These are phyloP conservation scores for Halictus ligatus DNA, from an alignment of 2,888 invertebrate species.

Conservation along the genomic window DNA sequence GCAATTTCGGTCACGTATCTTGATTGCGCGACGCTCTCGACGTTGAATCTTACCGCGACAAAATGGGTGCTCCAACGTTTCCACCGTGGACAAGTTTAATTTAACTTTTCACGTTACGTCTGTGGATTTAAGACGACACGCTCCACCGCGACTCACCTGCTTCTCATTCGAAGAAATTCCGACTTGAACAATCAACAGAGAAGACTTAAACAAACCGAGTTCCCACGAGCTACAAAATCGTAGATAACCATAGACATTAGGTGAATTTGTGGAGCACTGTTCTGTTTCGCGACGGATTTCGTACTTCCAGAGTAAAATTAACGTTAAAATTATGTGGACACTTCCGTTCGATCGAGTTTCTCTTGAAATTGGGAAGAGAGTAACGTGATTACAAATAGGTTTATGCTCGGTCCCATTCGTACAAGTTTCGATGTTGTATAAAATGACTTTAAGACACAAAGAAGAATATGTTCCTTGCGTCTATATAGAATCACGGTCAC, in stretches of 20 bases:
- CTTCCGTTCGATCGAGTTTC: not conserved
- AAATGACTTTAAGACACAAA: no score
- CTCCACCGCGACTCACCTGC: not conserved
- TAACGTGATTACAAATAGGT: not conserved
- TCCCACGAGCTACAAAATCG: not conserved
- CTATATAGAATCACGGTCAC: no score
- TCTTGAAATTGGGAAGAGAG: not conserved
- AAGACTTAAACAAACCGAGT: not conserved
- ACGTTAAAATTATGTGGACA: not conserved
- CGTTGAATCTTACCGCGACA: not conserved
- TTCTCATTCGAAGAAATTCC: not conserved
- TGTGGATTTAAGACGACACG: not conserved
- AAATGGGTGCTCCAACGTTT: not conserved
- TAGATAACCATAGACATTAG: not conserved
- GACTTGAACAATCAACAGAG: not conserved
- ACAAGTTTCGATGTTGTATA: no score
- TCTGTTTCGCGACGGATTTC: not conserved
- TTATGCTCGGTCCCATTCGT: not conserved
- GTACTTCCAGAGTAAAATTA: not conserved
- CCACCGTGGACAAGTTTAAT: not conserved
- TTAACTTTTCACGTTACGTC: conserved; percentile 12
- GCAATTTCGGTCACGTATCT: conserved; percentile 39
- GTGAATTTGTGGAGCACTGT: not conserved
- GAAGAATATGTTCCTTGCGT: no score
- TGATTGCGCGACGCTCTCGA: conserved; percentile 1